Percentiles rank a stretch among this genome's conserved stretches.
Conservation (phyloP, 2,888 invertebrate species). For the Spatulosminthurus flaviceps region DNA sequence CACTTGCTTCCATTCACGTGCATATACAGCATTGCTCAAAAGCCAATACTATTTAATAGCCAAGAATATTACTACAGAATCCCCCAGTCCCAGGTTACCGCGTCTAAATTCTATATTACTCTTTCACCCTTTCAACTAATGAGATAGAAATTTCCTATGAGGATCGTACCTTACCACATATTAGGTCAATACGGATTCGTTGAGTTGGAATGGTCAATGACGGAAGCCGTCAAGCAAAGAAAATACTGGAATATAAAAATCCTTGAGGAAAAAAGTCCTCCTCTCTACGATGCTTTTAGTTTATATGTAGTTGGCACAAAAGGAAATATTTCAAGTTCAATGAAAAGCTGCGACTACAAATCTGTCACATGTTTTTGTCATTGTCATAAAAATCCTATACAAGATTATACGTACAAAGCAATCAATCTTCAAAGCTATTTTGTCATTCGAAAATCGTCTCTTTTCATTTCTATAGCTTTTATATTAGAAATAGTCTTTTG, state of each 20-base stretch:
- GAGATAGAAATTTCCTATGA: too few species aligned
- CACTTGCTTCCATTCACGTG: too few species aligned
- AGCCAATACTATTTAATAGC: too few species aligned
- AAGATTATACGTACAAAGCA: background rate
- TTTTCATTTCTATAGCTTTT: background rate
- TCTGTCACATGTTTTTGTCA: constrained; percentile 7
- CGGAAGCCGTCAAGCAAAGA: background rate
- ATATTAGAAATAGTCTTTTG: background rate
- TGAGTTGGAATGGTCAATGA: background rate
- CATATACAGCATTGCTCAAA: too few species aligned
- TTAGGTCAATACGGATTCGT: background rate
- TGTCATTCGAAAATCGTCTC: background rate
- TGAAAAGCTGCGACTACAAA: background rate
- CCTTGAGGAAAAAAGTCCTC: too few species aligned
- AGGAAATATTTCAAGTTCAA: background rate
- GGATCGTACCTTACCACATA: background rate
- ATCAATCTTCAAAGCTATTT: background rate
- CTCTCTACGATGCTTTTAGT: background rate
- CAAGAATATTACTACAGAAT: too few species aligned
- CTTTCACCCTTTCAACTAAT: too few species aligned
- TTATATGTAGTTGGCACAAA: constrained; percentile 1
- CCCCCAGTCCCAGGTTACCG: too few species aligned
- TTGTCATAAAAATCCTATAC: constrained; percentile 8
- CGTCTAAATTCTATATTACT: too few species aligned
- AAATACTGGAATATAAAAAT: background rate